Conservation (phyloP, 2,113 vertebrate species). For the Cololabis saira region DNA sequence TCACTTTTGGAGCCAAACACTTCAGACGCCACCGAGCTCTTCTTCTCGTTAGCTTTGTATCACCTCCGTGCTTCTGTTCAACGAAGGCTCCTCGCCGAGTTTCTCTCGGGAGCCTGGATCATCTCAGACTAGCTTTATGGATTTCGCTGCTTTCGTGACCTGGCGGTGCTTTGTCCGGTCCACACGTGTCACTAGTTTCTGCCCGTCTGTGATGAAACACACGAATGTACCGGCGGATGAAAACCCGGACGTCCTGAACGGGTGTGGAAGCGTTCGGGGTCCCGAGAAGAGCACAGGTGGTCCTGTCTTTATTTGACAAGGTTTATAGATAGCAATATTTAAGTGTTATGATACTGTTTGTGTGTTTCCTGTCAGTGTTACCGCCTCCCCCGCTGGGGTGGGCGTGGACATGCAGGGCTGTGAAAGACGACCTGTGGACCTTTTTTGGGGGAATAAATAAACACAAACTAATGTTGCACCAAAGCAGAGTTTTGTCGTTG, state of each 20-base stretch:
- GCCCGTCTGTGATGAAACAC: slow-evolving; percentile 62
- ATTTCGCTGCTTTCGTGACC: slow-evolving; percentile 59
- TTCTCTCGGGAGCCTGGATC: slow-evolving; percentile 20
- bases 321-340: slow-evolving; percentile 79
- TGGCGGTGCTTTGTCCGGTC: slow-evolving; percentile 57
- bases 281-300: slow-evolving; percentile 36
- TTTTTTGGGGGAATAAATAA: slow-evolving; percentile 69
- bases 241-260: slow-evolving; percentile 49
- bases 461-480: slow-evolving; percentile 74
- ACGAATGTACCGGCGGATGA: slow-evolving; percentile 67
- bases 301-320: slow-evolving; percentile 44
- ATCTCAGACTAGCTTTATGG: slow-evolving; percentile 66
- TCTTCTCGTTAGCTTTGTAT: slow-evolving; percentile 59
- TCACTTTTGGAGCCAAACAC: slow-evolving; percentile 56
- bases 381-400: slow-evolving; percentile 23
- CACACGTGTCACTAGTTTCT: slow-evolving; percentile 57
- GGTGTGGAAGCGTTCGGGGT: slow-evolving; percentile 32
- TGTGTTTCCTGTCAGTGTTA: slow-evolving; percentile 67
- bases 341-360: slow-evolving; percentile 68
- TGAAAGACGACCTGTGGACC: slow-evolving; percentile 61
- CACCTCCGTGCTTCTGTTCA: slow-evolving; percentile 69
- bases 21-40: slow-evolving; percentile 46
- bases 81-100: slow-evolving; percentile 24
- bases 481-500: slow-evolving; percentile 25
- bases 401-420: slow-evolving; percentile 62